These are phyloP conservation scores for Agonopterix heracliana DNA, from an alignment of 2,888 invertebrate genomes.

Conservation along the genomic window DNA sequence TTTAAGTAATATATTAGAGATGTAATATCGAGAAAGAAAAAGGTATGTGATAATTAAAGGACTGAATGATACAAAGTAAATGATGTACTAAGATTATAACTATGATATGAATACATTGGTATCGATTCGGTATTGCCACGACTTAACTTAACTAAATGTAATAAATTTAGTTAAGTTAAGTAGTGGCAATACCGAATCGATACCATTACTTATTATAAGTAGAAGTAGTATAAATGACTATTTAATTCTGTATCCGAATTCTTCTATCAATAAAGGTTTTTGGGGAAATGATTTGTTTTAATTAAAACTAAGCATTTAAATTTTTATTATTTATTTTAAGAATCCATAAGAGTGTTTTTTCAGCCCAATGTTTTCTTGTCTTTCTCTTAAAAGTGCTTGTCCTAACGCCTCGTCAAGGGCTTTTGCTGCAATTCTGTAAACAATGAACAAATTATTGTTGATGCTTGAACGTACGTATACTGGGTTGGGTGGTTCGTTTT, in stretches of 20 bases:
- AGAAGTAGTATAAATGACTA: background rate
- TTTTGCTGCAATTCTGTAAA: slow-evolving; percentile 73
- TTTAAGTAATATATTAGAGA: no score
- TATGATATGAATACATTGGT: no score
- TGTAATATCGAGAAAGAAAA: background rate
- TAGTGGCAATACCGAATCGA: no score
- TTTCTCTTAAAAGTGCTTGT: slow-evolving; percentile 78
- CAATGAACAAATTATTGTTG: slow-evolving; percentile 1
- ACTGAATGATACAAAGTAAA: slow-evolving; percentile 8
- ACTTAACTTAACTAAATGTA: no score
- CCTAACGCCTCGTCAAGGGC: slow-evolving; percentile 81
- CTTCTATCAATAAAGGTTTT: slow-evolving; percentile 32
- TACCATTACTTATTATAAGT: background rate
- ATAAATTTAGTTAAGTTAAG: no score
- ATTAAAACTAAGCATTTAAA: slow-evolving; percentile 3
- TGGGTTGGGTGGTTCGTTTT: background rate
- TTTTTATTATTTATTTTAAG: slow-evolving; percentile 56
- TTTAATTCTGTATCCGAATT: background rate
- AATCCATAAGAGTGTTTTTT: slow-evolving; percentile 75
- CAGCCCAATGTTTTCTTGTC: slow-evolving; percentile 39
- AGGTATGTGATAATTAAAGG: background rate
- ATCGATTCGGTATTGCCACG: no score
- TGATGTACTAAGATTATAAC: slow-evolving; percentile 29
- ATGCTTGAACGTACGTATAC: no score
- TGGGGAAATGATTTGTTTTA: slow-evolving; percentile 13